These are phyloP conservation scores for Forficula auricularia DNA, from an alignment of 1,140 invertebrate species.

Conservation along the genomic window DNA sequence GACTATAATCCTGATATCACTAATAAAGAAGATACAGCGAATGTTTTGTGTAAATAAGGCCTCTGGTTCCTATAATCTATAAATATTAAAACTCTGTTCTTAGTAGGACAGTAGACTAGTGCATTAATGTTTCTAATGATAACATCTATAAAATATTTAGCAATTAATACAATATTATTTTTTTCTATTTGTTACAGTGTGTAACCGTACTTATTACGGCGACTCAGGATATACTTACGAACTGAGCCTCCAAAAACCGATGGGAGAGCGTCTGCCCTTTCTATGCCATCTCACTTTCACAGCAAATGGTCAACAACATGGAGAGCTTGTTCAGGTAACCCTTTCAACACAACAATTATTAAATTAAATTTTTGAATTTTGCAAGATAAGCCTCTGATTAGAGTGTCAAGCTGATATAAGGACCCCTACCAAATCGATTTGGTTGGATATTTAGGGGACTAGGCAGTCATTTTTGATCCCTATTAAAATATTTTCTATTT, in stretches of 20 bases:
- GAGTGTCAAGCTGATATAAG: too few species aligned
- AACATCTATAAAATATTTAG: slow-evolving; percentile 8
- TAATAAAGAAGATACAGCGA: too few species aligned
- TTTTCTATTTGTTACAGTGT: slow-evolving; percentile 38
- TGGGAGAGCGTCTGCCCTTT: slow-evolving; percentile 55
- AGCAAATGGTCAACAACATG: slow-evolving; percentile 63
- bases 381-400: not conserved
- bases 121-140: too few species aligned
- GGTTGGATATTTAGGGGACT: too few species aligned
- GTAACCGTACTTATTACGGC: slow-evolving; percentile 78
- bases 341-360: slow-evolving; percentile 15
- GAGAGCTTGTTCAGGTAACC: slow-evolving; percentile 66
- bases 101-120: too few species aligned
- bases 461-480: too few species aligned
- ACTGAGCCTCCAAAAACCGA: slow-evolving; percentile 44
- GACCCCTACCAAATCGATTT: too few species aligned
- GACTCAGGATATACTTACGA: slow-evolving; percentile 65
- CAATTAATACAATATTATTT: slow-evolving; percentile 1
- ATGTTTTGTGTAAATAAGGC: too few species aligned
- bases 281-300: slow-evolving; percentile 77
- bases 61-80: too few species aligned
- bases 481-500: too few species aligned
- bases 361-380: not conserved
- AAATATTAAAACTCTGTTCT: too few species aligned
- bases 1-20: too few species aligned